Evolutionary conservation across 2,888 invertebrate genomes (phyloP), one percentile per base, ranked within the genome.

Genomic region (Emesis furor): DNA sequence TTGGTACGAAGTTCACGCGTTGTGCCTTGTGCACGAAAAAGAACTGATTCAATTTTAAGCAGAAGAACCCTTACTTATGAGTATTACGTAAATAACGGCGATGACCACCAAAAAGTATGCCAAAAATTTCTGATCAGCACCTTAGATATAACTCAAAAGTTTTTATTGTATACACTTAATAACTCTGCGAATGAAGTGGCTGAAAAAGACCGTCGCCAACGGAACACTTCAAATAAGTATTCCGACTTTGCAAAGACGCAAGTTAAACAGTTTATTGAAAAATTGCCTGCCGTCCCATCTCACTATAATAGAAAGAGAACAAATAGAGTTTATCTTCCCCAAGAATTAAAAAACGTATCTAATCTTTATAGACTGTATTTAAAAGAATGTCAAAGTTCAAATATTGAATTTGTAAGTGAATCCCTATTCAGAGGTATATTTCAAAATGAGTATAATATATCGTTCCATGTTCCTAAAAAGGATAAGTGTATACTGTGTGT

Each of bases 61-160:
- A 77, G 79, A 76, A 79, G 78, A 81, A 67, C 24, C 35, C 12
- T 42, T 32, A 78, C 81, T 51, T 81, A 76, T 76, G 83, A 81
- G 35, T 82, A 85, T 77, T 85, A 75, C 39, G 17, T 85, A 4
- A 83, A 83, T 46, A 68, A 83, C 2, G 85, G 79, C 69, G 85
- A 85, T 17, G 85, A 72, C 30, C 73, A 72, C 4, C 37, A 37
- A 65, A 67, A 86, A 71, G 74, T 75, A 42, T 79, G 79, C 14
- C 69, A 68, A 59, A 24, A 71, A 14, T 79, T 75, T 69, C 10
- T 79, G 2, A 24, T 72, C 1, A 42, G 7, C 10, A 72, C 77
- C 10, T 55, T 77, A 7, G 65, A 71, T 65, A 37, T 77, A 7
- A 77, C 77, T 32, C 72, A 71, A 91, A 24, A 24, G 24, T 24